These are phyloP conservation scores for Resseliella maxima DNA, from an alignment of 2,888 invertebrate genomes.

Conservation along the genomic window DNA sequence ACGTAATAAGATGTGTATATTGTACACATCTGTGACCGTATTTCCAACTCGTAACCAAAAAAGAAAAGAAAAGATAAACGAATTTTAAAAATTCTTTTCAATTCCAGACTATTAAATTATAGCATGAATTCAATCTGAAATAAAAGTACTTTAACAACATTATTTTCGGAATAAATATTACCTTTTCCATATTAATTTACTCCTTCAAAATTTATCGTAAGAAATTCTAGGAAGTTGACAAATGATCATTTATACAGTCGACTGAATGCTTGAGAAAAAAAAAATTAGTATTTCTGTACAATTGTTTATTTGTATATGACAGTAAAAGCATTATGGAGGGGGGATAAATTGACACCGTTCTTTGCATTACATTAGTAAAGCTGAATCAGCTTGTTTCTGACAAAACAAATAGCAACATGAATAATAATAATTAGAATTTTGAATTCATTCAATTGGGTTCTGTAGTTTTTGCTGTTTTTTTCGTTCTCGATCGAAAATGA, in stretches of 20 bases:
- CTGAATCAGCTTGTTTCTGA: not conserved
- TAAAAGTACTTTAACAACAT: not conserved
- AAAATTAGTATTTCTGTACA: not conserved
- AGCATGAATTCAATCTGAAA: not conserved
- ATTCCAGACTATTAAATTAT: not conserved
- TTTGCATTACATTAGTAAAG: not conserved
- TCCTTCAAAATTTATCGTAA: not conserved
- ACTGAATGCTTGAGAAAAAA: not conserved
- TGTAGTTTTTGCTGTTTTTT: not conserved
- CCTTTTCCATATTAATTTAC: too few species aligned
- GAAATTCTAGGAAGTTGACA: not conserved
- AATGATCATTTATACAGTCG: not conserved
- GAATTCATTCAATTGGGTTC: not conserved
- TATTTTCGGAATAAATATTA: not conserved
- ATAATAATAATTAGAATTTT: not conserved
- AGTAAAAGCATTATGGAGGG: not conserved
- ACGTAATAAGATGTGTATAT: slow-evolving; percentile 11
- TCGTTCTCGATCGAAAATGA: not conserved
- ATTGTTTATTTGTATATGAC: slow-evolving; percentile 25
- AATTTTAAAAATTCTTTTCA: not conserved
- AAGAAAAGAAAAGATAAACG: not conserved
- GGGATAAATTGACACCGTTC: slow-evolving; percentile 29
- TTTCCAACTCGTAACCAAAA: slow-evolving; percentile 12
- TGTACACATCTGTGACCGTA: slow-evolving; percentile 31
- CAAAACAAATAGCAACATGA: not conserved